These are phyloP conservation scores for Salvelinus alpinus DNA, from an alignment of 2,113 vertebrate genomes.

Conservation along the genomic window DNA sequence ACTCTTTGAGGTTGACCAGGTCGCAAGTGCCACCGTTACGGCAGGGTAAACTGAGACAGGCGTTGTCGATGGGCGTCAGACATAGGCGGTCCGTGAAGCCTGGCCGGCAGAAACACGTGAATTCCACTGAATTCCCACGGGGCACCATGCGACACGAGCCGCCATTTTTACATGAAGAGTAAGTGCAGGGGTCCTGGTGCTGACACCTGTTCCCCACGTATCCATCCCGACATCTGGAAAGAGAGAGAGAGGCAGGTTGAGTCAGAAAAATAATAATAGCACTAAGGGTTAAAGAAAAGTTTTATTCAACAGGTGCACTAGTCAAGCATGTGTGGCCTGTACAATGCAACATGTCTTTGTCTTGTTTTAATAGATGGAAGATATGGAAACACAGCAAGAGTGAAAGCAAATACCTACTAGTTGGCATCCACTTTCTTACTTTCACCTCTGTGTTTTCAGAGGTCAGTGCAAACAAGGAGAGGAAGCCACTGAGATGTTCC, in stretches of 20 bases:
- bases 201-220: constrained; percentile 83
- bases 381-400: background rate
- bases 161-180: constrained; percentile 80
- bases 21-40: constrained; percentile 90
- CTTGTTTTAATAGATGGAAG: constrained; percentile 19
- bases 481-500: constrained; percentile 1
- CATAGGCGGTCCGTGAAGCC: constrained; percentile 85
- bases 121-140: constrained; percentile 69
- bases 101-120: constrained; percentile 78
- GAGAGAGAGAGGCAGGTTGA: background rate
- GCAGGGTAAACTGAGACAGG: constrained; percentile 83
- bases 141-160: constrained; percentile 74
- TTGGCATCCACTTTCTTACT: constrained; percentile 4
- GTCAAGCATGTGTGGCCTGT: no score
- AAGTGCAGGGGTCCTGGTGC: constrained; percentile 81
- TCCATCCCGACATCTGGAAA: constrained; percentile 77
- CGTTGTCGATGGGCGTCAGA: constrained; percentile 77
- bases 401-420: background rate
- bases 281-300: background rate
- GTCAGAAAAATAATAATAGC: background rate
- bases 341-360: no score
- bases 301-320: background rate
- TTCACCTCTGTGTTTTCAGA: constrained; percentile 1
- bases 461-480: constrained; percentile 8
- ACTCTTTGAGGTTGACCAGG: constrained; percentile 75